phyloP scores from a whole-genome alignment of 30 jellyfish, hydroid and myxozoan species.

The Chironex yamaguchii region DNA sequence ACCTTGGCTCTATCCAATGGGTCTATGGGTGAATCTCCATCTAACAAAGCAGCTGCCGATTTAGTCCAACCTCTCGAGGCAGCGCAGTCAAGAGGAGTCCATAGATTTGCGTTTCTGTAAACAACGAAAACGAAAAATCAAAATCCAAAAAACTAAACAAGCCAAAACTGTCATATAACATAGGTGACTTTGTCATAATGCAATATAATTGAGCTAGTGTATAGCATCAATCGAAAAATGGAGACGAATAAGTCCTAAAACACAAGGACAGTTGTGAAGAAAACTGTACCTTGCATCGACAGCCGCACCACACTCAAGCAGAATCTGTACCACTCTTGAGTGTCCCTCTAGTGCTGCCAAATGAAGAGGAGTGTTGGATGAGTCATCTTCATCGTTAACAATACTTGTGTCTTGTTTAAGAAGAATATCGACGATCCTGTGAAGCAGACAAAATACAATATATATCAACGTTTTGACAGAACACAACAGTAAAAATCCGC shows the following conservation, averaged over 20 bases:
- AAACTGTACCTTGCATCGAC: slow-evolving; percentile 99
- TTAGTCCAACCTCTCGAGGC: slow-evolving; percentile 97
- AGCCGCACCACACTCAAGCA: slow-evolving; percentile 93
- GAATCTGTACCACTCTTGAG: slow-evolving; percentile 71
- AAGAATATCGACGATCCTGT: slow-evolving; percentile 83
- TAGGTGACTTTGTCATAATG: too few relatives aligned
- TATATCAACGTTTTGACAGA: too few relatives aligned
- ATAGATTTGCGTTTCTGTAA: slow-evolving; percentile 88
- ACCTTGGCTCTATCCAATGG: slow-evolving; percentile 97
- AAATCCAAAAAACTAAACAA: too few relatives aligned
- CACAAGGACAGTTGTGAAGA: too few relatives aligned
- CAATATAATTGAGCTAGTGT: too few relatives aligned
- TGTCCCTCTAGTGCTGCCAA: slow-evolving; percentile 97
- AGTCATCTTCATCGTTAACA: slow-evolving; percentile 89
- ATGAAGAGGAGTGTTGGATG: slow-evolving; percentile 96
- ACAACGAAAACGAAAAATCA: too few relatives aligned
- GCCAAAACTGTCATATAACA: too few relatives aligned
- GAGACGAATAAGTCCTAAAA: too few relatives aligned
- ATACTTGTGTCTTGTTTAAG: slow-evolving; percentile 75
- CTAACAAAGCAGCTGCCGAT: slow-evolving; percentile 91
- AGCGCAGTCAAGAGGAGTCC: slow-evolving; percentile 99
- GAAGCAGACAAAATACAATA: neutral
- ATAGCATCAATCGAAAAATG: too few relatives aligned
- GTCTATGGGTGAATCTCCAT: slow-evolving; percentile 93
- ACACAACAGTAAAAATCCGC: too few relatives aligned